Evolutionary conservation across 2,113 vertebrate genomes (phyloP), one percentile per base, ranked within the genome.

Genomic region (Cinclus mexicanus): DNA sequence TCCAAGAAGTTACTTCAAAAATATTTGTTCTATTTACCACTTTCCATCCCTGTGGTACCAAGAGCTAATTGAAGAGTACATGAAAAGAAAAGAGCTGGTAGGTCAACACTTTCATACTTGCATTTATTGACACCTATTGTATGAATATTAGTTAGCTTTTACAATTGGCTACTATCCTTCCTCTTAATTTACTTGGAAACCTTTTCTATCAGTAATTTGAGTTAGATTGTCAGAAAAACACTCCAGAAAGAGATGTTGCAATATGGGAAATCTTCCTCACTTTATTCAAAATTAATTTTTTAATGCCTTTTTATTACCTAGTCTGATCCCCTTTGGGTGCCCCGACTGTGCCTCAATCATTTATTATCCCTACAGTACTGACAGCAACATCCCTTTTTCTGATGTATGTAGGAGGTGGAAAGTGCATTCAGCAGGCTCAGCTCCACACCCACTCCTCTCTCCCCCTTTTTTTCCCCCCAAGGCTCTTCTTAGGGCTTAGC

Each of bases 401-500:
- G 52, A 59, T 63, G 29, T 1, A 1, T 55, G 75, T 74, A 44
- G 29, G 59, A 87, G 37, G 55, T 57, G 22, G 42, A 89, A 93
- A 84, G n/a, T 41, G 17, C 56, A 67, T 67, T 89, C 78, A 84
- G 52, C 42, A 74, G 71, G 42, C 35, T 79, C 47, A 79, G 71
- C 29, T 64, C 41, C 31, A 10, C 16, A 33, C 11, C 14, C 14
- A 35, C 2, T 1, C 2, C 4, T 18, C 1, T 7, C 3, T 3
- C 7, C 3, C 5, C 1, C 1, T 0, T 17, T 57, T 42, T 31
- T 47, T 47, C 14, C 3, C 3, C 20, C 11, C 14, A 53, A 37
- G 26, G 42, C 8, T 67, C 12, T 33, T 60, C 14, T 37, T 39
- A 70, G 5, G 4, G 8, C 49, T 83, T 68, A 76, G 21, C 24